Evolutionary conservation across 2,888 invertebrate genomes (phyloP).

Genomic region (Arctia plantaginis): DNA sequence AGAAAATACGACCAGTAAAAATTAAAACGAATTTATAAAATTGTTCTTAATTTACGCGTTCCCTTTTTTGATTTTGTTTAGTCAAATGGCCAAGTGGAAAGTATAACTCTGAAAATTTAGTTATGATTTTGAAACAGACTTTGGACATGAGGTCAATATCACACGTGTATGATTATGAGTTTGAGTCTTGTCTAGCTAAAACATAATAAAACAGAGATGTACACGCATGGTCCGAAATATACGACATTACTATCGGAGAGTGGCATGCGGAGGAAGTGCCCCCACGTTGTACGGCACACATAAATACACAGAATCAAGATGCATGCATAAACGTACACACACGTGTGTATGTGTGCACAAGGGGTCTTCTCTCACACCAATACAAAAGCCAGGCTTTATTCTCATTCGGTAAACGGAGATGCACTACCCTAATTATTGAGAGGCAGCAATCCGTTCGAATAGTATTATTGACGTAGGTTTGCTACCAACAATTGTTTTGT

Average conservation of each 20-base stretch:
- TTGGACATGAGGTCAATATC: slow-evolving; percentile 6
- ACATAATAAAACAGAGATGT: slow-evolving; percentile 70
- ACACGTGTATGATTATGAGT: slow-evolving; percentile 14
- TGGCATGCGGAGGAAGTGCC: slow-evolving; percentile 73
- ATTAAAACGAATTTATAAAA: slow-evolving; percentile 57
- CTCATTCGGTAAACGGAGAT: slow-evolving; percentile 85
- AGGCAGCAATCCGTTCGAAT: slow-evolving; percentile 64
- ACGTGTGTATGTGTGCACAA: slow-evolving; percentile 56
- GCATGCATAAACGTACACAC: slow-evolving; percentile 63
- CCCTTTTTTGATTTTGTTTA: slow-evolving; percentile 15
- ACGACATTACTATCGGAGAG: slow-evolving; percentile 76
- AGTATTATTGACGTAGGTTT: slow-evolving; percentile 65
- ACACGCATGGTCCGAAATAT: slow-evolving; percentile 75
- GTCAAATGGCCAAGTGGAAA: neutral
- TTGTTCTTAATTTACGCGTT: slow-evolving; percentile 34
- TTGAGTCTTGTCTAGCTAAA: slow-evolving; percentile 42
- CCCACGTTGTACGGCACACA: slow-evolving; percentile 60
- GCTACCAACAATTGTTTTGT: slow-evolving; percentile 54
- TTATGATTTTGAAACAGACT: neutral
- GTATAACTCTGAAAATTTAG: neutral
- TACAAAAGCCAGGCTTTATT: slow-evolving; percentile 82
- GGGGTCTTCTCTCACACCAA: slow-evolving; percentile 63
- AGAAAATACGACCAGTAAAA: slow-evolving; percentile 65
- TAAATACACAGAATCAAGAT: slow-evolving; percentile 75
- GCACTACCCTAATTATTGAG: slow-evolving; percentile 88